Evolutionary conservation across 2,888 invertebrate genomes (phyloP), one percentile per base, ranked within the genome.

Genomic region (Thereva nobilitata): DNA sequence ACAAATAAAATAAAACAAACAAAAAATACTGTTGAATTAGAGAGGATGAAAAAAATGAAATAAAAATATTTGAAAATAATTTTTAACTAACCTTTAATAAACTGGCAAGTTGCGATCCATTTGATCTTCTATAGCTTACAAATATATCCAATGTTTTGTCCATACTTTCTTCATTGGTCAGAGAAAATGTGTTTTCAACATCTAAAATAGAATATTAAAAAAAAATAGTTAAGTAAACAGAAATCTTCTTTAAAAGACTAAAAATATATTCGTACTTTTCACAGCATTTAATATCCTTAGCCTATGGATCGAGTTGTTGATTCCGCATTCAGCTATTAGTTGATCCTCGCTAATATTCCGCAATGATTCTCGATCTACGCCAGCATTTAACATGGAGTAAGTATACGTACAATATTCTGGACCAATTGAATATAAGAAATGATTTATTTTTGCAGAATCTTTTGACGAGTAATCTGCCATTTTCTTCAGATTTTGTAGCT

Each of bases 391-490:
- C 92, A 99, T 93, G 61, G 91, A 89, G 82, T 99, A 99, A 0
- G 98, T 97, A 82, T 99, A 99, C 72, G 93, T 95, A 63, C 93
- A 91, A 79, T 95, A 95, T 78, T 96, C 96, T 3, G 89, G 86
- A 1, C 93, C 94, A 68, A 97, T 88, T 50, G 85, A 85, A 76
- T 89, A 90, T 49, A 98, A 83, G 78, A 95, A 93, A 68, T 87
- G 87, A 76, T 94, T 93, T 72, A 98, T 86, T 78, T 92, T 93
- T n/a, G 93, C 91, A 5, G 91, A 87, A 79, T 98, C 97, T 75
- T 92, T 88, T 63, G 96, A 96, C 71, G 94, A 94, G 80, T 97
- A 98, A 79, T 97, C 97, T 9, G 97, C 94, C 89, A 95, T 93
- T 79, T 92, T 92, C 81, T 97, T 97, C 71, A 98, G 83, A 79